Evolutionary conservation across 1,140 invertebrate species (phyloP), one percentile per base, ranked within the genome.

Genomic region (Drosophila pachea): DNA sequence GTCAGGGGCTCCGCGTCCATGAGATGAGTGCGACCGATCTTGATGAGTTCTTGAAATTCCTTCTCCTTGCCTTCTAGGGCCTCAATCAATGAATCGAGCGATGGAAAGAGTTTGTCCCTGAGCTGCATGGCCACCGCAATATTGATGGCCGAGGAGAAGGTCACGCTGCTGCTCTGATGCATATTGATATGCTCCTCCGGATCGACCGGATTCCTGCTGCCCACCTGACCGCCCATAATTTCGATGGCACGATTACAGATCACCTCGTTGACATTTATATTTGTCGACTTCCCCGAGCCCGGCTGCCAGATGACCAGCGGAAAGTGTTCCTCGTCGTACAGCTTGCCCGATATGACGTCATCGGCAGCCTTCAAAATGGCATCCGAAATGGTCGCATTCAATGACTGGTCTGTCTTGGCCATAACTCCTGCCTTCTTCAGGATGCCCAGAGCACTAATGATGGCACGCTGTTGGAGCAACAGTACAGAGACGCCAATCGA

Each of bases 101-200:
- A 93, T 2, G 98, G 98, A 55, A 99, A 88, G 1, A 99, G 91
- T 7, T 92, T 91, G 66, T 94, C 91, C 48, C 97, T 92, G n/a
- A 99, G 92, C 90, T 99, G 97, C 74, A 96, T 91, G 2, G 96
- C 98, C 4, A 98, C 96, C 4, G 98, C 95, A 79, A 99, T 96
- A 81, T 99, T 97, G 95, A 99, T 99, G 0, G 98, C 98, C 11
- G 99, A 98, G 4, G 98, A 98, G 88, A 97, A 99, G 2, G 97
- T 98, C 89, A 99, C 98, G 90, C 99, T 99, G 32, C 97, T 98
- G 90, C 97, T 99, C 90, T 99, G 98, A 16, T 96, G 96, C 91
- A 97, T 99, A 89, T 99, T 99, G n/a, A 99, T 98, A 91, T 99
- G 98, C 90, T 99, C 97, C 90, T 99, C 99, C 0, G 99, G 98